Evolutionary conservation across 30 jellyfish, hydroid and myxozoan species (phyloP), one percentile per base, ranked within the genome.

Genomic region (Catostylus mosaicus): DNA sequence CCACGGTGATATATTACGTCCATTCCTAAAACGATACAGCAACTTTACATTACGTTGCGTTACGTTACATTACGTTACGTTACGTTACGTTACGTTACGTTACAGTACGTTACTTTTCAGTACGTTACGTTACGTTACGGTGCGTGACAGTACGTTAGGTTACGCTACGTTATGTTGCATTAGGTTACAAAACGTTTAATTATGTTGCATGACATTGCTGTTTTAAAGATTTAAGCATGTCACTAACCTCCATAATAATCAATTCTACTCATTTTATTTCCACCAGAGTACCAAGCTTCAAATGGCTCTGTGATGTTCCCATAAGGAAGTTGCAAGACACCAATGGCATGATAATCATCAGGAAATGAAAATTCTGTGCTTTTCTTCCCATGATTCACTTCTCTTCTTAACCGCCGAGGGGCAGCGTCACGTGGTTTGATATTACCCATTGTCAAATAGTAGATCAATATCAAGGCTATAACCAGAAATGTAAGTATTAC

Each of bases 231-330:
- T 22, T 1, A 67, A 36, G 57, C 30, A 48, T 20, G 12, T 0
- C 14, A 32, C 88, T 52, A 32, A 92, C 98, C 98, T 80, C 97
- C 98, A 47, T 92, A 92, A 68, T 92, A 92, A 68, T 92, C 98
- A 32, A 92, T 92, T 52, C 98, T 73, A 70, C 98, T 92, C 97
- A 86, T 87, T 66, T 80, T 86, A 16, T 92, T 82, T 30, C 54
- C 51, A 29, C 92, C 89, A 3, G 97, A 86, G 59, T 92, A 92
- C 98, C 98, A 92, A 27, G 86, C 96, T 73, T 92, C 97, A 69
- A 92, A 92, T 45, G 98, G 98, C 67, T 92, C 98, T 46, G 63
- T 88, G 56, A 92, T 92, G 57, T 75, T 81, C 12, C 98, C 98
- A 74, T 92, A 92, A 19, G 98, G 98, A 50, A 92, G 51, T 72